Percentiles rank a stretch among this genome's conserved stretches.
Conservation (phyloP, 2,888 invertebrate genomes). For the Tenodera sinensis region DNA sequence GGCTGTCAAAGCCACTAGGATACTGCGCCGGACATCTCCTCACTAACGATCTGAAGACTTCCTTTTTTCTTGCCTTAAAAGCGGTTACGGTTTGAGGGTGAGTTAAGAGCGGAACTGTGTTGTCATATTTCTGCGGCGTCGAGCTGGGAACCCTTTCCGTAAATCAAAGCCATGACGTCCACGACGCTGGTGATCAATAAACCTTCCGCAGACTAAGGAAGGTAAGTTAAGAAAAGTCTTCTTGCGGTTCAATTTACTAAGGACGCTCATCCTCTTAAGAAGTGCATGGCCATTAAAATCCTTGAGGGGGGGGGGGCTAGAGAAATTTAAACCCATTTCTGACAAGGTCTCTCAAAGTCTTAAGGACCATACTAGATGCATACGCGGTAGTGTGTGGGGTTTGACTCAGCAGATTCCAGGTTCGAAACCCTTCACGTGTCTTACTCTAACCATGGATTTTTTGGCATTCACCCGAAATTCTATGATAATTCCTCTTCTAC, state of each 20-base stretch:
- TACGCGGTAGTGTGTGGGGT: too few species aligned
- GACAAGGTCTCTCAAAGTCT: too few species aligned
- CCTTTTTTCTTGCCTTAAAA: background rate
- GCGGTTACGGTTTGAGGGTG: background rate
- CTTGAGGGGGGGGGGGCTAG: too few species aligned
- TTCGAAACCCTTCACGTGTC: too few species aligned
- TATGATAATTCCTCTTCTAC: too few species aligned
- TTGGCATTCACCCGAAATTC: too few species aligned
- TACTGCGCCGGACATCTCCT: background rate
- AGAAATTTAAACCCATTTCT: too few species aligned
- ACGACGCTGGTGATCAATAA: background rate
- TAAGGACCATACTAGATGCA: too few species aligned
- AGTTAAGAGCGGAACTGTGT: background rate
- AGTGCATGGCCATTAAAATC: too few species aligned
- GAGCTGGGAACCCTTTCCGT: background rate
- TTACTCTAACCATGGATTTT: too few species aligned
- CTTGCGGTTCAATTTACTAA: background rate
- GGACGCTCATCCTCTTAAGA: background rate
- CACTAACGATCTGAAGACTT: background rate
- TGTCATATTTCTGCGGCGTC: constrained; percentile 1
- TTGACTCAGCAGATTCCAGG: too few species aligned
- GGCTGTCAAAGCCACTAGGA: too few species aligned
- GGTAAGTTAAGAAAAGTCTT: background rate
- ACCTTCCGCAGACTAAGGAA: background rate
- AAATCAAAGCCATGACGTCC: background rate